Base-by-base conservation (phyloP, 1,140 invertebrate genomes). In the Psix sp. region DNA sequence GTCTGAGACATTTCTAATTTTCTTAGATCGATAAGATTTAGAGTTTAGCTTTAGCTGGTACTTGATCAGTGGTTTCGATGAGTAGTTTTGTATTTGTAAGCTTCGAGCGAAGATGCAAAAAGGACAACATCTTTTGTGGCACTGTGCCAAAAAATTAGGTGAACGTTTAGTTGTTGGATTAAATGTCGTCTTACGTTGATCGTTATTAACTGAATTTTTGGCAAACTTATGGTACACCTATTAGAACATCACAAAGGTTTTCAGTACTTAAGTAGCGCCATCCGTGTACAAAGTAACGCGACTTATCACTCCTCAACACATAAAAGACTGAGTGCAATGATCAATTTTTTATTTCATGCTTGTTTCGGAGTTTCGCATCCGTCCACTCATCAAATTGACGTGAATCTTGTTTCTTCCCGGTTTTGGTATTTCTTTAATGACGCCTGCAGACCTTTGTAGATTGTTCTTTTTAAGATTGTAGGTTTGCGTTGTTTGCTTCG, bases 361-460 rank as follows among this genome's bases (percentile, higher is more conserved):
- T 13, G 11, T 62, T 59, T 62, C 20, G 21, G 29, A 54, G 5
- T 62, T 43, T 54, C 31, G 39, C 43, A 62, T 68, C 71, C 63
- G 71, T 74, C 71, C 71, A 63, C 68, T 63, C 71, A 74, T 62
- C 40, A 10, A 43, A 13, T 35, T 6, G 1, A 26, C 40, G 20
- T 48, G 10, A 56, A 17, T 17, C 18, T 9, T n/a, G 0, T 40
- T 60, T 54, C 5, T 24, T 36, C 49, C 35, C 24, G n/a, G 13
- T 13, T 29, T 29, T 10, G 2, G 6, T 29, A 29, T 9, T 33
- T 9, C 31, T 33, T 14, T 11, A 63, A 17, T 13, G 16, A 17
- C 66, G 14, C 36, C 63, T 74, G 49, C 43, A 59, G 46, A 54
- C 63, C 74, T 78, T 78, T 76, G 68, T 38, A 66, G 43, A 72